Percentiles rank a stretch among this genome's conserved stretches.
Conservation (phyloP, 2,888 invertebrate genomes). For the Dascillus cervinus region DNA sequence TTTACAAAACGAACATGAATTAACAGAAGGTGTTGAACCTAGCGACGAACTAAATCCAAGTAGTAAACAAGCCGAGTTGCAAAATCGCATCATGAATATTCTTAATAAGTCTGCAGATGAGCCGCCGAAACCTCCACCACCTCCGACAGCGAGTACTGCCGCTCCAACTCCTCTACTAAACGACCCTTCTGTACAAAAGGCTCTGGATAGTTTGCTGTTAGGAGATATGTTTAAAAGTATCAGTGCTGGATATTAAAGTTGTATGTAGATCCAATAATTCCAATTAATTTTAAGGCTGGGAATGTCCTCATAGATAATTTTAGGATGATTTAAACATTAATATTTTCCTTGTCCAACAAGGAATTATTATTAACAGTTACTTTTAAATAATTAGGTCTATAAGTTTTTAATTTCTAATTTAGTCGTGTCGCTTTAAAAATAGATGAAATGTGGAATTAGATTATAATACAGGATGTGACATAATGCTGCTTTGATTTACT, state of each 20-base stretch:
- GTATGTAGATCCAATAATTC: background rate
- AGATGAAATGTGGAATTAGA: too few relatives aligned
- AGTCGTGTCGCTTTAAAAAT: too few relatives aligned
- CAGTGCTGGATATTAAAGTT: slow-evolving; percentile 22
- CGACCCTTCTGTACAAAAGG: slow-evolving; percentile 72
- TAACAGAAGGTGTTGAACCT: slow-evolving; percentile 56
- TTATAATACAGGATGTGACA: too few relatives aligned
- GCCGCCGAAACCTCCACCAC: slow-evolving; percentile 29
- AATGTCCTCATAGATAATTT: too few relatives aligned
- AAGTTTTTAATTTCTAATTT: too few relatives aligned
- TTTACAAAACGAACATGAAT: slow-evolving; percentile 65
- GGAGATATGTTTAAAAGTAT: slow-evolving; percentile 51
- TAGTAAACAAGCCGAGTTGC: slow-evolving; percentile 61
- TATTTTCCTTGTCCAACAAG: too few relatives aligned
- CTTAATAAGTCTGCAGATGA: slow-evolving; percentile 50
- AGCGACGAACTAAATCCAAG: slow-evolving; percentile 39
- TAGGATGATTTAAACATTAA: too few relatives aligned
- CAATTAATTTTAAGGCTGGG: too few relatives aligned
- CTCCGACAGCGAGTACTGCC: slow-evolving; percentile 24
- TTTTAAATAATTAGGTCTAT: too few relatives aligned
- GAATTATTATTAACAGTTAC: too few relatives aligned
- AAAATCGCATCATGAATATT: slow-evolving; percentile 71
- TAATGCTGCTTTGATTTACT: too few relatives aligned
- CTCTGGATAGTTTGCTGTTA: slow-evolving; percentile 60
- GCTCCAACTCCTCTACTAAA: slow-evolving; percentile 50